These are phyloP conservation scores for Disparrhopalites patrizii DNA, from an alignment of 2,888 invertebrate species.

Conservation along the genomic window DNA sequence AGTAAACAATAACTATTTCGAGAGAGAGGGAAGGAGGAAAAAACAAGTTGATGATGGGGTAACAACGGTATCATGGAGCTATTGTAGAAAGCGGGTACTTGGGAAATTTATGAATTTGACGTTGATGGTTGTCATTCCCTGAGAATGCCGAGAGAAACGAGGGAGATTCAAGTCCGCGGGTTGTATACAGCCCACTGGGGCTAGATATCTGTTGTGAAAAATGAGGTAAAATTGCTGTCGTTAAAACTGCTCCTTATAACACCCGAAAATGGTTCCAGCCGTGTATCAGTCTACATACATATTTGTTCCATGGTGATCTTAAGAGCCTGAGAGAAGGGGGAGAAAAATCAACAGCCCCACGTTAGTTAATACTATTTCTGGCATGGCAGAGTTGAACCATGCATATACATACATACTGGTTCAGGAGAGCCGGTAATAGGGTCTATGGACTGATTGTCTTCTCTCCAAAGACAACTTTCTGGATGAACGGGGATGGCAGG, in stretches of 20 bases:
- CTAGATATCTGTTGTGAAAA: constrained; percentile 5
- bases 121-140: neutral
- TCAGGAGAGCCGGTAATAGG: too few species aligned
- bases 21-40: neutral
- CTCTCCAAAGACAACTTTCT: too few species aligned
- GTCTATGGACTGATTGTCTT: too few species aligned
- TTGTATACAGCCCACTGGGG: neutral
- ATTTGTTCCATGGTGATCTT: too few species aligned
- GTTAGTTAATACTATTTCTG: too few species aligned
- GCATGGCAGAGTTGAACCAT: too few species aligned
- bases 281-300: too few species aligned
- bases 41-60: neutral
- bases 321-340: neutral
- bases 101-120: constrained; percentile 3
- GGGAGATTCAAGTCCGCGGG: neutral
- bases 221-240: constrained; percentile 7
- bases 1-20: neutral
- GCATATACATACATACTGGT: too few species aligned
- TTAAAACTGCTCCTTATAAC: neutral
- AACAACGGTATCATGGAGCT: neutral
- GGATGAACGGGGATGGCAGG: constrained; percentile 17
- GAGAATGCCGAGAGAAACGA: too few species aligned
- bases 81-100: neutral
- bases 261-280: too few species aligned
- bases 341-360: too few species aligned